Evolutionary conservation across 1,140 invertebrate species (phyloP).

Genomic region (Drosophila nikananu): DNA sequence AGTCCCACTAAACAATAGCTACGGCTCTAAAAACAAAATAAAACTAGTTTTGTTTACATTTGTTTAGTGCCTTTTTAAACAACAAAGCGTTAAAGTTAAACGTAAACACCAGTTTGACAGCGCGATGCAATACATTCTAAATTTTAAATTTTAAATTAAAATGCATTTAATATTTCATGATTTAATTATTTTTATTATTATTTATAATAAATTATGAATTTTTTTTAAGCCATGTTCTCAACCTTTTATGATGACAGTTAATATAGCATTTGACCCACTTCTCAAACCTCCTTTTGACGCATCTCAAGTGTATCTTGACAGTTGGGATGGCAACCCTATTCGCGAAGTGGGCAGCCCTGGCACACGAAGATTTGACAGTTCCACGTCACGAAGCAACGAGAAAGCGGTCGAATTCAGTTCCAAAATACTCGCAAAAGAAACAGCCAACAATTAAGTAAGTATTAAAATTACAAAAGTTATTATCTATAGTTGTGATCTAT

Average conservation of each 20-base stretch:
- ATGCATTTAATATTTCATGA: not conserved
- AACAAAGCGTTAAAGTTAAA: not conserved
- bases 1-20: not conserved
- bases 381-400: slow-evolving; percentile 79
- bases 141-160: no score
- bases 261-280: not conserved
- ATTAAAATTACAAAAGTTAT: slow-evolving; percentile 12
- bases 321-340: not conserved
- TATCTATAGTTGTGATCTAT: not conserved
- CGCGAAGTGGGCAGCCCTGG: slow-evolving; percentile 64
- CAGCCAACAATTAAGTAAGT: slow-evolving; percentile 67
- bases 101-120: slow-evolving; percentile 1
- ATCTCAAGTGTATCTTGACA: not conserved
- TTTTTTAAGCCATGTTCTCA: not conserved
- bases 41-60: slow-evolving; percentile 43
- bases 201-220: no score
- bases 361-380: slow-evolving; percentile 54
- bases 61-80: slow-evolving; percentile 15
- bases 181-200: no score
- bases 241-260: not conserved
- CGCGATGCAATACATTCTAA: no score
- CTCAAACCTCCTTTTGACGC: not conserved
- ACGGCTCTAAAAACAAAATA: slow-evolving; percentile 7
- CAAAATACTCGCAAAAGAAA: slow-evolving; percentile 46
- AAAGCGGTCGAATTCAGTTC: slow-evolving; percentile 53